Evolutionary conservation across 2,888 invertebrate genomes (phyloP).

Genomic region (Drosophila pseudotakahashii): DNA sequence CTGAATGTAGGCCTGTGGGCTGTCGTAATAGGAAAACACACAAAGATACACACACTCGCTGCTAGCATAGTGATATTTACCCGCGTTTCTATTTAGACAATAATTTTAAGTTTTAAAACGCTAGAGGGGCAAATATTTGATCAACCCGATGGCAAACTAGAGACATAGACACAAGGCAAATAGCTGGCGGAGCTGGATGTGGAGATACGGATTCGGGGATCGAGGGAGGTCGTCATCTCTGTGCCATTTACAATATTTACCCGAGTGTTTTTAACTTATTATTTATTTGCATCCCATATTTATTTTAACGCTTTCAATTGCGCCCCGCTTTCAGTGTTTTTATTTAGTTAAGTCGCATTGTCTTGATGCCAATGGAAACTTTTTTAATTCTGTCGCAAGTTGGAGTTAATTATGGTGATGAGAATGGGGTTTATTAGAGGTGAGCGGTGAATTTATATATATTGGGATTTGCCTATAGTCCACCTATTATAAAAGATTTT

Average conservation of each 20-base stretch:
- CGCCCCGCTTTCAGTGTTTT: slow-evolving; percentile 20
- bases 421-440: neutral
- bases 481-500: too few relatives aligned
- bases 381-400: slow-evolving; percentile 21
- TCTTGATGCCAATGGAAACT: slow-evolving; percentile 42
- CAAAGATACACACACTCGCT: slow-evolving; percentile 13
- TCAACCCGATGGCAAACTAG: slow-evolving; percentile 59
- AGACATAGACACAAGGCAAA: slow-evolving; percentile 61
- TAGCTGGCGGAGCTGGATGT: slow-evolving; percentile 5
- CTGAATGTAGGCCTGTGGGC: slow-evolving; percentile 32
- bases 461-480: too few relatives aligned
- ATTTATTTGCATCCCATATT: slow-evolving; percentile 57
- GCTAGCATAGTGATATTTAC: slow-evolving; percentile 58
- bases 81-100: slow-evolving; percentile 70
- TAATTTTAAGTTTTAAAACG: slow-evolving; percentile 60
- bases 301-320: slow-evolving; percentile 46
- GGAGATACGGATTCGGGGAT: slow-evolving; percentile 2
- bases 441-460: too few relatives aligned
- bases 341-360: slow-evolving; percentile 64
- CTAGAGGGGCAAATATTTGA: slow-evolving; percentile 63
- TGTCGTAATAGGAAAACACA: slow-evolving; percentile 49
- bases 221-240: slow-evolving; percentile 29
- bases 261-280: slow-evolving; percentile 46
- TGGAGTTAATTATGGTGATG: slow-evolving; percentile 10
- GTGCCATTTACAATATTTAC: slow-evolving; percentile 52